Evolutionary conservation across 2,888 invertebrate species (phyloP).

Genomic region (Andrena trimmerana): DNA sequence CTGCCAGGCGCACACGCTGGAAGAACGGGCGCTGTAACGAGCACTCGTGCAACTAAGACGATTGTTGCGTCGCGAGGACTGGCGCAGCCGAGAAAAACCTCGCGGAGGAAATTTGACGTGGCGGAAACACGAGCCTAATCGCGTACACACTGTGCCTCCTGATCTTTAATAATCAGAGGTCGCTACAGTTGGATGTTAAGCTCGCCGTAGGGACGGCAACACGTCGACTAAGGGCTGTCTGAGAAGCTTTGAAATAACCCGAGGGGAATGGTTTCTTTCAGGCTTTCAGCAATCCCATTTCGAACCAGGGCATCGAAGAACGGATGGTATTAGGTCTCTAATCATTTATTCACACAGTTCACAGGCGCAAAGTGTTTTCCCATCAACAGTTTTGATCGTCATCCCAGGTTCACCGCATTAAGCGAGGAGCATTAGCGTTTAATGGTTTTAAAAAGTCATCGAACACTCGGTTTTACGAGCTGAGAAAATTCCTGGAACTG

Average conservation of each 20-base stretch:
- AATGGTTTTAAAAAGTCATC: too few relatives aligned
- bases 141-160: too few relatives aligned
- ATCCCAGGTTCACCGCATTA: too few relatives aligned
- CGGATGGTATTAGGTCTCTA: too few relatives aligned
- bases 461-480: background rate
- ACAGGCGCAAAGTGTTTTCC: too few relatives aligned
- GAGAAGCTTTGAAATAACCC: background rate
- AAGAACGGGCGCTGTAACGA: background rate
- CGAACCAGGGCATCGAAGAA: too few relatives aligned
- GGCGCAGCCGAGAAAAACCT: background rate
- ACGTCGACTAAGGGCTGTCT: background rate
- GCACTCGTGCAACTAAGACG: background rate
- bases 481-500: background rate
- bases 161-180: background rate
- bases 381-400: too few relatives aligned
- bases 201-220: background rate
- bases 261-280: background rate
- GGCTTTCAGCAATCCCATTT: too few relatives aligned
- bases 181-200: background rate
- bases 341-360: too few relatives aligned
- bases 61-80: background rate
- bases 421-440: too few relatives aligned
- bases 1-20: slow-evolving; percentile 8
- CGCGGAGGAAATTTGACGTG: background rate
- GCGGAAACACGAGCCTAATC: background rate